Conservation (phyloP, 2,797 vertebrate genomes). For the Cossypha niveicapilla region DNA sequence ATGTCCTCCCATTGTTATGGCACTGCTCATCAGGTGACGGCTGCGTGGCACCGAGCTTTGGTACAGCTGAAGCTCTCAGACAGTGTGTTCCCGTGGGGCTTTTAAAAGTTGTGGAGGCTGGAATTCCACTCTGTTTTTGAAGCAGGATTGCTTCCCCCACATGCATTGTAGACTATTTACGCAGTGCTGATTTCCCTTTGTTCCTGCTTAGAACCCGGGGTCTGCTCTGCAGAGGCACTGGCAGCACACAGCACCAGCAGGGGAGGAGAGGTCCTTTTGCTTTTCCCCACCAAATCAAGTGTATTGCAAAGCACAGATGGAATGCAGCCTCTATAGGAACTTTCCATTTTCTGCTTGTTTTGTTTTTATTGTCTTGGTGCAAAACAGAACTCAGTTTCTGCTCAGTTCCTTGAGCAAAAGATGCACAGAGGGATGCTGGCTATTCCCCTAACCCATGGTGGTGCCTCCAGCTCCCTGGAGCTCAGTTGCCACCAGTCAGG, state of each 20-base stretch:
- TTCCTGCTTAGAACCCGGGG: neutral
- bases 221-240: neutral
- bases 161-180: neutral
- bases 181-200: neutral
- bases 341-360: neutral
- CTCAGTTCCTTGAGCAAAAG: neutral
- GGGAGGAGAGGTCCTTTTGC: neutral
- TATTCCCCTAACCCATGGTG: accelerated
- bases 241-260: neutral
- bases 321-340: neutral
- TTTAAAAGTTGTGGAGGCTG: slow-evolving; percentile 54
- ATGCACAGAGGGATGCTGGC: neutral
- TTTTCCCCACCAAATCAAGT: neutral
- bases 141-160: neutral
- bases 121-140: slow-evolving; percentile 39
- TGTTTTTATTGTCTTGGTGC: neutral
- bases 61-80: slow-evolving; percentile 28
- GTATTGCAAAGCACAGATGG: neutral
- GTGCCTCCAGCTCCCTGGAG: neutral
- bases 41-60: neutral
- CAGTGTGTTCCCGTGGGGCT: slow-evolving; percentile 19
- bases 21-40: slow-evolving; percentile 18
- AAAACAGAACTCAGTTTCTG: neutral
- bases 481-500: neutral
- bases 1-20: neutral